Conservation (phyloP, 1,140 invertebrate species). For the Bombus pascuorum region DNA sequence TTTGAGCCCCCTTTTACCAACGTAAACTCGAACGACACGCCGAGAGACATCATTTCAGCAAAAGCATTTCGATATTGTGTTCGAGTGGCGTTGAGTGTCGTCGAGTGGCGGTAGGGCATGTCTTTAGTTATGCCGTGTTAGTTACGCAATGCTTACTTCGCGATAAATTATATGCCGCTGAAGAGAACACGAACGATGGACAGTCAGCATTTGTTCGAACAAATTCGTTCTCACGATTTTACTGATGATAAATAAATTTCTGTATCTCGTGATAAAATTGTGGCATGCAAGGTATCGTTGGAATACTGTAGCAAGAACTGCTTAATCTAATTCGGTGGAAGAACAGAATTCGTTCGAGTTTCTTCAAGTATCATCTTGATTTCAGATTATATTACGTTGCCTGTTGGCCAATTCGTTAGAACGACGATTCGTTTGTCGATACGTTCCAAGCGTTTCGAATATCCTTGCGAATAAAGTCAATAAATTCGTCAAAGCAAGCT, state of each 20-base stretch:
- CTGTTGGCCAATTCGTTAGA: too few species aligned
- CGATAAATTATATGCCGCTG: constrained; percentile 68
- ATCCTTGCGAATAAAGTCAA: background rate
- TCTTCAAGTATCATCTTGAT: background rate
- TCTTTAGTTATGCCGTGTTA: constrained; percentile 70
- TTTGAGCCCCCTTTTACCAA: constrained; percentile 66
- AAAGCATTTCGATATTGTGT: constrained; percentile 64
- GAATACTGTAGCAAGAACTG: background rate
- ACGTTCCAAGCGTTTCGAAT: background rate
- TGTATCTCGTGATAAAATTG: background rate
- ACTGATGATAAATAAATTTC: background rate
- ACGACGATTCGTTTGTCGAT: background rate
- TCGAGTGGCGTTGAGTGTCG: constrained; percentile 67
- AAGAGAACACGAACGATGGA: background rate
- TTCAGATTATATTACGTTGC: background rate
- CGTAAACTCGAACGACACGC: constrained; percentile 70
- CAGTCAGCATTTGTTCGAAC: background rate
- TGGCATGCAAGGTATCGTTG: too few species aligned
- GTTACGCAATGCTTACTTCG: constrained; percentile 65
- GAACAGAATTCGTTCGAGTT: background rate
- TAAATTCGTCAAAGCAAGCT: constrained; percentile 31
- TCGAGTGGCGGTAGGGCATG: constrained; percentile 54
- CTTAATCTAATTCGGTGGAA: background rate
- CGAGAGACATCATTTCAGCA: constrained; percentile 60
- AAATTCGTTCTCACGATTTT: constrained; percentile 37